Percentiles rank a stretch among this genome's conserved stretches.
phyloP scores from a whole-genome alignment of 2,888 invertebrate genomes.

The Eretmocerus hayati region DNA sequence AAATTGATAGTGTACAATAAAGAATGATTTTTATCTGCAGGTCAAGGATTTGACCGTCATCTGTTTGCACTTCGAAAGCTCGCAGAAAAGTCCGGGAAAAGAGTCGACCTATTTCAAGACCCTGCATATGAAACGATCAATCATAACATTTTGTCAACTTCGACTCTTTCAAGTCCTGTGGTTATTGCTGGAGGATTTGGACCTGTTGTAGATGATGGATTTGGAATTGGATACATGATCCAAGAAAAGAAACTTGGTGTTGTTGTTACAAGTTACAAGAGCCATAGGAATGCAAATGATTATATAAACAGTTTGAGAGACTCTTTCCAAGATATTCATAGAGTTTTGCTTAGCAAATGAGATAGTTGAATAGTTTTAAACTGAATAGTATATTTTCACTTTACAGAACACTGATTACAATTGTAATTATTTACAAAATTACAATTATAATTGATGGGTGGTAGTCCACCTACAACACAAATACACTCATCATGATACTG shows the following conservation, averaged over 20 bases:
- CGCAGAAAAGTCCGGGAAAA: slow-evolving; percentile 53
- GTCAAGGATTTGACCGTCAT: slow-evolving; percentile 96
- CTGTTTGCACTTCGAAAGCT: slow-evolving; percentile 77
- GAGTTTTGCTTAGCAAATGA: slow-evolving; percentile 35
- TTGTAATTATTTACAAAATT: slow-evolving; percentile 20
- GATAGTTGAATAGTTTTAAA: slow-evolving; percentile 1
- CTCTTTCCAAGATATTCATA: slow-evolving; percentile 65
- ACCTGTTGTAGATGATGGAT: slow-evolving; percentile 83
- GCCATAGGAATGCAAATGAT: slow-evolving; percentile 61
- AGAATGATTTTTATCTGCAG: too few species aligned
- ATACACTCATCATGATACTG: slow-evolving; percentile 13
- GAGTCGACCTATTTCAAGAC: slow-evolving; percentile 65
- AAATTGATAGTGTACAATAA: too few species aligned
- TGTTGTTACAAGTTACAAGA: slow-evolving; percentile 72
- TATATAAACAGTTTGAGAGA: slow-evolving; percentile 65
- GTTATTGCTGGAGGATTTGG: slow-evolving; percentile 90
- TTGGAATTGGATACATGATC: slow-evolving; percentile 90
- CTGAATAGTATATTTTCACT: not conserved
- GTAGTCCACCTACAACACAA: slow-evolving; percentile 11
- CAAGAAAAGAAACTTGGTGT: slow-evolving; percentile 75
- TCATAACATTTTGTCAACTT: slow-evolving; percentile 88
- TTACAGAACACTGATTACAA: slow-evolving; percentile 15
- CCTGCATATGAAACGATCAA: slow-evolving; percentile 73
- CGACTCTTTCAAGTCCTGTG: slow-evolving; percentile 81
- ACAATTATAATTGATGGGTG: slow-evolving; percentile 20